phyloP scores from a whole-genome alignment of 2,888 invertebrate species.

The Blastobasis adustella region DNA sequence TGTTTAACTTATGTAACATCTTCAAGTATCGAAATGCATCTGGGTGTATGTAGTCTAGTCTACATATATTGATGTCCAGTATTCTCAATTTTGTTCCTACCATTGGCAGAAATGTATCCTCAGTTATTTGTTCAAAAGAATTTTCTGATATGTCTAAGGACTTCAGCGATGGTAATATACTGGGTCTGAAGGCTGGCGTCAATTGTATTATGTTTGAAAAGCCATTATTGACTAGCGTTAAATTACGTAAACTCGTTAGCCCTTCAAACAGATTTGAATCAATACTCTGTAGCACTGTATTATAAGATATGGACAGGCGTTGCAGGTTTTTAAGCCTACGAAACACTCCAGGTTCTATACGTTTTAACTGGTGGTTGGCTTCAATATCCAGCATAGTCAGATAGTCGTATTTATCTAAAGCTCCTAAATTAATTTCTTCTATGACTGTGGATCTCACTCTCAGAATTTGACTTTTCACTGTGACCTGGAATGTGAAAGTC shows the following conservation, averaged over 20 bases:
- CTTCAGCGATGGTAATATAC: constrained; percentile 55
- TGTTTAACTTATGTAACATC: constrained; percentile 52
- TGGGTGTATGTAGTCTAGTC: constrained; percentile 68
- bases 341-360: constrained; percentile 66
- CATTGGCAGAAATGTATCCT: constrained; percentile 62
- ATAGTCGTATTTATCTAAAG: constrained; percentile 46
- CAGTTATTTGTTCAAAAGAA: constrained; percentile 52
- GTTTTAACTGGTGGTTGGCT: constrained; percentile 66
- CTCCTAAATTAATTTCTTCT: constrained; percentile 47
- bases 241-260: constrained; percentile 56
- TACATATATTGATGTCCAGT: constrained; percentile 67
- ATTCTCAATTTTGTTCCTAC: constrained; percentile 50
- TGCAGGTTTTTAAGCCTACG: constrained; percentile 56
- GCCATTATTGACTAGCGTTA: constrained; percentile 73
- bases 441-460: constrained; percentile 70
- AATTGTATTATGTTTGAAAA: constrained; percentile 59
- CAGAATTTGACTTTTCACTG: constrained; percentile 44
- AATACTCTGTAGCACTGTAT: constrained; percentile 58
- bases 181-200: constrained; percentile 52
- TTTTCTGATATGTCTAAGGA: constrained; percentile 72
- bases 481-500: constrained; percentile 39
- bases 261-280: constrained; percentile 65
- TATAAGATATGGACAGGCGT: constrained; percentile 73
- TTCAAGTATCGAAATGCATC: constrained; percentile 61
- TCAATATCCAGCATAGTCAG: constrained; percentile 66